Base-by-base conservation (phyloP, 2,888 invertebrate genomes). In the Steromphala cineraria region DNA sequence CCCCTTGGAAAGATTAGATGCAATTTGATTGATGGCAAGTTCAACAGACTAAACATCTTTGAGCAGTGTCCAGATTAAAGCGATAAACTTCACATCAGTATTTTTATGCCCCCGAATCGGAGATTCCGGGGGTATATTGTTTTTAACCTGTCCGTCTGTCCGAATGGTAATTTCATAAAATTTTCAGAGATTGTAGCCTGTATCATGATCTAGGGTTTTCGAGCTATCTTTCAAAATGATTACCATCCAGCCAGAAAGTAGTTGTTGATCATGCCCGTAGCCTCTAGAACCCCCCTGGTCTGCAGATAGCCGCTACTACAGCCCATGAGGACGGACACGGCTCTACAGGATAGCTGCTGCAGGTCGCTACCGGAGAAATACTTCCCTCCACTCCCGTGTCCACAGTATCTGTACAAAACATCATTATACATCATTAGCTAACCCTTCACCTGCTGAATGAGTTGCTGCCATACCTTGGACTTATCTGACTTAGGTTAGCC, bases 351-450 rank as follows among this genome's bases (percentile, higher is more conserved):
- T 24, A 94, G 93, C 62, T 94, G 94, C 92, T 95, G 94, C 74
- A 96, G 93, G 84, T 90, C 94, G 90, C 95, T 94, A 31, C 94
- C 94, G 24, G 94, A 93, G 53, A 95, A 94, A 89, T 95, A 95
- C 88, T 95, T 95, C 81, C 95, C 95, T 0, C 97, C 97, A 90
- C 95, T 95, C 0, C 96, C 96, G 94, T 97, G 97, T 0, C 97
- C 97, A 92, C 95, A 95, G 92, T 96, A 97, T 75, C 96, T 96
- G 90, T 0, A 88, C 7, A 13, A 5, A 46, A 46, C 10, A 13
- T 10, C 46, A 46, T 46, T 1, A 13, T 13, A 5, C 13, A 46
- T 46, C 46, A 46, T 10, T 46, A 46, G 46, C 13, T 46, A 46
- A 1, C 13, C 13, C 10, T 46, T 46, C 13, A 46, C 13, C 46